phyloP scores from a whole-genome alignment of 1,140 invertebrate species.

The Dendrolimus kikuchii region DNA sequence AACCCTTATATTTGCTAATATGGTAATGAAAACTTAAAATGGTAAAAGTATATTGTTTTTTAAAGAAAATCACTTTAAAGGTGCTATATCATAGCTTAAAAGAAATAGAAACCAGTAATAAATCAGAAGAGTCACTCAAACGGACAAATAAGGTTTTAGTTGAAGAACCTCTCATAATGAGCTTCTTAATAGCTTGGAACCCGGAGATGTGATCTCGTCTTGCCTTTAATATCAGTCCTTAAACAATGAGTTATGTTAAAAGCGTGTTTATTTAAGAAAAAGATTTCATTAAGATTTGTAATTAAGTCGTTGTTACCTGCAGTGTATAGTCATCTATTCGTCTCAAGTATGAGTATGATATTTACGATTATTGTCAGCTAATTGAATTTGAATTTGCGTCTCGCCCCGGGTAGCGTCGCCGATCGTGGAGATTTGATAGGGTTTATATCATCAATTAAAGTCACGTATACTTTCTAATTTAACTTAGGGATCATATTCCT shows the following conservation, averaged over 20 bases:
- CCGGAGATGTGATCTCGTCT: slow-evolving; percentile 7
- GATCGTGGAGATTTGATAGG: slow-evolving; percentile 37
- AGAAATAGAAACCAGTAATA: slow-evolving; percentile 12
- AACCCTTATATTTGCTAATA: too few relatives aligned
- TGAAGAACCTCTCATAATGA: slow-evolving; percentile 21
- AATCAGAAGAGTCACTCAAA: slow-evolving; percentile 14
- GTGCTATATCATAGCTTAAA: neutral
- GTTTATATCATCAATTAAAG: slow-evolving; percentile 14
- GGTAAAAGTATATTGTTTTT: too few relatives aligned
- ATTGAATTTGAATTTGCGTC: slow-evolving; percentile 45
- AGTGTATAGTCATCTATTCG: slow-evolving; percentile 7
- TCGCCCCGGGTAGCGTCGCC: slow-evolving; percentile 33
- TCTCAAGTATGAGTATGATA: slow-evolving; percentile 13
- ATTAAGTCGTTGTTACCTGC: slow-evolving; percentile 23
- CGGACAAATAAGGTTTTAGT: slow-evolving; percentile 22
- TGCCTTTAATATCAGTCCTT: slow-evolving; percentile 23
- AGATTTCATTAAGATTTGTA: slow-evolving; percentile 17
- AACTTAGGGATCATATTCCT: neutral
- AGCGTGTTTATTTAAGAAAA: slow-evolving; percentile 14
- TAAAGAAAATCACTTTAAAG: too few relatives aligned
- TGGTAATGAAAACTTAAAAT: too few relatives aligned
- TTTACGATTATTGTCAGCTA: slow-evolving; percentile 31
- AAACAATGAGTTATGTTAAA: slow-evolving; percentile 29
- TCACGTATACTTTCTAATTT: slow-evolving; percentile 31
- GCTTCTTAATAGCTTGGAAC: neutral